These are phyloP conservation scores for Anoura caudifer DNA, from an alignment of 2,113 vertebrate species.

Conservation along the genomic window DNA sequence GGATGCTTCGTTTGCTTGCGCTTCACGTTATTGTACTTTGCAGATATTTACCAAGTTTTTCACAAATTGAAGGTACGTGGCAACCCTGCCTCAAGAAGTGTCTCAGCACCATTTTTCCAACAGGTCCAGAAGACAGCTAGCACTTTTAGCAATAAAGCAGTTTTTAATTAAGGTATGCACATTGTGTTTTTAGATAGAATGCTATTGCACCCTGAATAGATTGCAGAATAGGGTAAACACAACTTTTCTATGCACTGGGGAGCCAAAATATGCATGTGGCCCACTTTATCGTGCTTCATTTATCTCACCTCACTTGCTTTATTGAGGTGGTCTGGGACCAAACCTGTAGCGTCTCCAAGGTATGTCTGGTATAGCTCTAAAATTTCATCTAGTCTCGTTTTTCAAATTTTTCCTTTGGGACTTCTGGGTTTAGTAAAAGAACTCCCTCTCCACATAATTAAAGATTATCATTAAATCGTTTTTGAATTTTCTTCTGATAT, in stretches of 20 bases:
- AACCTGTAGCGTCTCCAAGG: neutral
- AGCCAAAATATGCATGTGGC: neutral
- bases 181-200: neutral
- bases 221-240: neutral
- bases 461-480: neutral
- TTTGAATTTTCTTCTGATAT: neutral
- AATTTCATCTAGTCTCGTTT: neutral
- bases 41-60: neutral
- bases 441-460: neutral
- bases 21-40: neutral
- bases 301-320: neutral
- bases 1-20: neutral
- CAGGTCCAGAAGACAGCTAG: neutral
- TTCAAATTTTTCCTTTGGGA: neutral
- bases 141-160: neutral
- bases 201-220: neutral
- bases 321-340: neutral
- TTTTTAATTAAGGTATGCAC: neutral
- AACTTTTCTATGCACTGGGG: neutral
- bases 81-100: neutral
- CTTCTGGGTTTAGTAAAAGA: constrained; percentile 6
- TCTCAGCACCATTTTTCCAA: neutral
- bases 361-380: neutral
- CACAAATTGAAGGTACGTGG: neutral
- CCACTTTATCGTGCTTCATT: neutral